A percentile compares a stretch with the other conserved stretches of the same genome.
phyloP scores from a whole-genome alignment of 2,888 invertebrate genomes.

The Scaptomyza reducta region DNA sequence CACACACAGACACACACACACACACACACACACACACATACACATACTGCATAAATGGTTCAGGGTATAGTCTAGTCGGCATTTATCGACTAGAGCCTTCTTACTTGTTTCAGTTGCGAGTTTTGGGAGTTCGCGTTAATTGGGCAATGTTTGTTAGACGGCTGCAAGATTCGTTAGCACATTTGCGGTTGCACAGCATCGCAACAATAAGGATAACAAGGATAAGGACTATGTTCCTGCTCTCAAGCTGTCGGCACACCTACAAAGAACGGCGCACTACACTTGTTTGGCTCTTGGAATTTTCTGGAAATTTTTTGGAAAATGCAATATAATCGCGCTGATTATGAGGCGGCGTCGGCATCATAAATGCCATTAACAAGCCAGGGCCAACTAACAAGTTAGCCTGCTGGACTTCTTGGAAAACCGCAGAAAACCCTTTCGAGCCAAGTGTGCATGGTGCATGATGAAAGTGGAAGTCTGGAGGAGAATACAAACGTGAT shows the following conservation, averaged over 20 bases:
- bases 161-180: conserved; percentile 73
- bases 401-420: conserved; percentile 58
- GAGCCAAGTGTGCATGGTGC: background rate
- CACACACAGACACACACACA: too few species aligned
- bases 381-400: conserved; percentile 24
- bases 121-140: conserved; percentile 66
- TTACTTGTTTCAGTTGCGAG: conserved; percentile 33
- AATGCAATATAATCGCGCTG: conserved; percentile 81
- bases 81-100: too few species aligned
- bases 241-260: conserved; percentile 52
- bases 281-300: conserved; percentile 73
- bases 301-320: conserved; percentile 40
- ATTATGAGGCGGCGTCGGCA: conserved; percentile 58
- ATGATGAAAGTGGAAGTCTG: background rate
- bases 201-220: conserved; percentile 64
- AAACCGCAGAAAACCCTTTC: conserved; percentile 41
- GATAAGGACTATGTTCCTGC: conserved; percentile 32
- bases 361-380: conserved; percentile 76
- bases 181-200: conserved; percentile 65
- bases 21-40: too few species aligned
- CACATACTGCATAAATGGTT: too few species aligned
- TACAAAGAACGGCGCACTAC: conserved; percentile 52
- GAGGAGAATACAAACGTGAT: conserved; percentile 38
- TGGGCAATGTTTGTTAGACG: conserved; percentile 65
- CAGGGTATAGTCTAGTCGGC: too few species aligned